Evolutionary conservation across 2,113 vertebrate genomes (phyloP), one percentile per base, ranked within the genome.

Genomic region (Dipodomys merriami): DNA sequence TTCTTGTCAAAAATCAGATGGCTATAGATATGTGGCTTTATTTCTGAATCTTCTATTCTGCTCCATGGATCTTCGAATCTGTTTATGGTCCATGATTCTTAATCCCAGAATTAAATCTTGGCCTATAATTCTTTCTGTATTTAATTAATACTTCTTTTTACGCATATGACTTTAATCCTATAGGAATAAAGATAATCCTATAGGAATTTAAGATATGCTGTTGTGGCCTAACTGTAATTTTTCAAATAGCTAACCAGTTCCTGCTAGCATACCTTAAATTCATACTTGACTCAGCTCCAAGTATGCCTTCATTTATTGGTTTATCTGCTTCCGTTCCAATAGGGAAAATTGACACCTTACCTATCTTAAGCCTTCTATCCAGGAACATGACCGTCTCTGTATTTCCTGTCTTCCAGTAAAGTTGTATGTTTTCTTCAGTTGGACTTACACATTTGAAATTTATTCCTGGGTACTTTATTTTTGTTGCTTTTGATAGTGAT

Each of bases 131-230:
- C 22, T 53, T 67, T 90, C 72, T 49, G 12, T 77, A 71, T 87
- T 82, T 94, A 62, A 46, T 94, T 89, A 33, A 30, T 85, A 19
- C 46, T 82, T n/a, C 25, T 10, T 33, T 82, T 71, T 88, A 65
- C 18, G 82, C 13, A 69, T 82, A 77, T 53, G 46, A 60, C 23
- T 76, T 86, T 91, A 86, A 30, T 87, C 39, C 35, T 91, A n/a
- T 7, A 65, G 65, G 29, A 91, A 65, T 79, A 44, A 57, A 16
- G 53, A 13, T 57, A 57, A 57, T 57, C 53, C 53, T 33, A 83
- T 78, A 57, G 53, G 53, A 57, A 57, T 87, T 94, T 71, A 87
- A 88, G 49, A 64, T 65, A 64, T 57, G 27, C 7, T 64, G 3
- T 83, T 33, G 5, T 71, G 23, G 16, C 46, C 23, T 73, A 62